Evolutionary conservation across 2,888 invertebrate genomes (phyloP), one percentile per base, ranked within the genome.

Genomic region (Pyrocoelia pectoralis): DNA sequence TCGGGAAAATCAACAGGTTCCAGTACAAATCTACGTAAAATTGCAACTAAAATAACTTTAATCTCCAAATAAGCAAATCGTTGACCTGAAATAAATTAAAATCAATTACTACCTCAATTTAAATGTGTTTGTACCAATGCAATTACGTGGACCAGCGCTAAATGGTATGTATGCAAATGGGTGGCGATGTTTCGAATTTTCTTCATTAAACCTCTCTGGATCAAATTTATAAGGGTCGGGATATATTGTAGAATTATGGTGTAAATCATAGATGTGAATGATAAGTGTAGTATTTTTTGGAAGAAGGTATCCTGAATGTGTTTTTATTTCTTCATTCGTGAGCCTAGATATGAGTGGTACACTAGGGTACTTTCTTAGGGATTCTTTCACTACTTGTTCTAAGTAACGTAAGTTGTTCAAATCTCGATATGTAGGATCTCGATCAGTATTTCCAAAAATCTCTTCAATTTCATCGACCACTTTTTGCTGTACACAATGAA

Each of bases 361-460:
- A 66, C 88, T 88, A 1, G 90, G 89, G 71, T 86, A 89, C 3
- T 89, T 75, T 24, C 89, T 77, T 15, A 89, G 72, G 0, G 87
- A 83, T 73, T 89, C 89, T 73, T 89, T 89, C 49, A 89, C 86
- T 69, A 87, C 88, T 68, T 84, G 83, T 68, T 89, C 90, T 66
- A 89, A 80, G 68, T 88, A 89, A 53, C 84, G 83, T 84, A 89
- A 84, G 52, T 85, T 83, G 66, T 85, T 77, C 5, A 89, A 77
- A 63, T 87, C 86, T 49, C 84, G 83, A 79, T 86, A 84, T 1
- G 82, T 84, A 0, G 84, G 83, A 0, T 83, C 74, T 0, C 85
- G 81, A 0, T 82, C 83, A 1, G 75, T 71, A 64, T 83, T 80
- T 3, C 79, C 81, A 53, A 84, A 82, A 58, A 84, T 83, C 12